Percentiles rank a stretch among this genome's conserved stretches.
Evolutionary conservation across 2,888 invertebrate genomes (phyloP).

Genomic region (Schizotus pectinicornis): DNA sequence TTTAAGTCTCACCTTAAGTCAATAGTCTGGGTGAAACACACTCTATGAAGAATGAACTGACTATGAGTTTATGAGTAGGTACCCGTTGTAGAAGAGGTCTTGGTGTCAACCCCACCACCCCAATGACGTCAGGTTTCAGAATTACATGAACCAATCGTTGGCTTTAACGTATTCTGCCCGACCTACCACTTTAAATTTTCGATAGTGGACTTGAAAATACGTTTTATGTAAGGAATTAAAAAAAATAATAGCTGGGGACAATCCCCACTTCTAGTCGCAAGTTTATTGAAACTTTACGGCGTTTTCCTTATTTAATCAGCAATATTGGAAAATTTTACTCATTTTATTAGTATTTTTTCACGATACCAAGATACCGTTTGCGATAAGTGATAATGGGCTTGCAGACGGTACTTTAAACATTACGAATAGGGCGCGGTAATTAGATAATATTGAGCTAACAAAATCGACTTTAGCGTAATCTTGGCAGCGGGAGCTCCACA

Average conservation of each 20-base stretch:
- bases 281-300: neutral
- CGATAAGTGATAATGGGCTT: no score
- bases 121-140: constrained; percentile 50
- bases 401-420: no score
- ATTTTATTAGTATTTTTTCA: no score
- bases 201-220: constrained; percentile 25
- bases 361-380: no score
- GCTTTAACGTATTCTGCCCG: constrained; percentile 41
- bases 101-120: constrained; percentile 50
- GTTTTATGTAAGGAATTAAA: constrained; percentile 21
- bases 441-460: neutral
- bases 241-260: constrained; percentile 2
- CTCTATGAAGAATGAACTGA: constrained; percentile 53
- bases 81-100: constrained; percentile 50
- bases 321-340: no score
- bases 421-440: no score
- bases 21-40: constrained; percentile 45
- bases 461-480: constrained; percentile 6
- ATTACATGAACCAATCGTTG: constrained; percentile 50
- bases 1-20: constrained; percentile 23
- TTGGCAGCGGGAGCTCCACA: constrained; percentile 4
- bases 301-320: constrained; percentile 1
- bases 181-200: constrained; percentile 32
- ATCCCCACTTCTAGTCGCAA: neutral
- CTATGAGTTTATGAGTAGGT: constrained; percentile 48